Percentiles rank a stretch among this genome's conserved stretches.
Conservation (phyloP, 1,140 invertebrate species). For the Steinernema khuongi region DNA sequence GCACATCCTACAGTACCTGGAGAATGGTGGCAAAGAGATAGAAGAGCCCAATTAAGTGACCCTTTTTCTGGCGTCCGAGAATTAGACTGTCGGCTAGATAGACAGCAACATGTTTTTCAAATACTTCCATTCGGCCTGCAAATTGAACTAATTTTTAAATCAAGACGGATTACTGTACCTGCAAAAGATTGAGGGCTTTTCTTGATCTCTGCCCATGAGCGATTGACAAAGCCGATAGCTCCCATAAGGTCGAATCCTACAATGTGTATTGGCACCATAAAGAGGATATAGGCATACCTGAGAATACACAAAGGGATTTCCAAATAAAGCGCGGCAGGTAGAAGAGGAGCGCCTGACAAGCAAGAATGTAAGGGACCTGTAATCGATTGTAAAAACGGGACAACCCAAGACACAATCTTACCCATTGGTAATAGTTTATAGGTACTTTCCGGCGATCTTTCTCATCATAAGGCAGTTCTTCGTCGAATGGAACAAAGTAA, state of each 20-base stretch:
- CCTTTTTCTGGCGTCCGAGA: constrained; percentile 41
- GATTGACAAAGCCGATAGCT: constrained; percentile 46
- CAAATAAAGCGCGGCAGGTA: constrained; percentile 55
- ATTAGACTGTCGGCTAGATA: constrained; percentile 57
- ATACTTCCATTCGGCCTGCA: constrained; percentile 45
- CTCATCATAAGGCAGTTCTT: constrained; percentile 48
- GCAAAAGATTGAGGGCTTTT: constrained; percentile 31
- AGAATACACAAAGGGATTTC: constrained; percentile 45
- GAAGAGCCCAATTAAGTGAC: constrained; percentile 46
- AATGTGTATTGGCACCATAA: constrained; percentile 6
- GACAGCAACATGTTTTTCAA: constrained; percentile 49
- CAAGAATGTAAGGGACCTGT: constrained; percentile 55
- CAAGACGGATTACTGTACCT: constrained; percentile 3
- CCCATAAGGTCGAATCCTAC: constrained; percentile 54
- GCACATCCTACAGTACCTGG: constrained; percentile 37
- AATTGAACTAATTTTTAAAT: constrained; percentile 19
- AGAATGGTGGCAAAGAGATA: constrained; percentile 51
- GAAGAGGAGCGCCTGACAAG: constrained; percentile 52
- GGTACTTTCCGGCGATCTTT: constrained; percentile 37
- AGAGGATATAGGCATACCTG: constrained; percentile 37
- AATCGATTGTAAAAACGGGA: constrained; percentile 28
- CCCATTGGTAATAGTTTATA: constrained; percentile 58
- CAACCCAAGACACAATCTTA: constrained; percentile 20
- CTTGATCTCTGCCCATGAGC: constrained; percentile 42
- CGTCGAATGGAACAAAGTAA: constrained; percentile 49